A percentile compares a stretch with the other conserved stretches of the same genome.
These are phyloP conservation scores for Hydropsyche tenuis DNA, from an alignment of 1,140 invertebrate genomes.

Conservation along the genomic window DNA sequence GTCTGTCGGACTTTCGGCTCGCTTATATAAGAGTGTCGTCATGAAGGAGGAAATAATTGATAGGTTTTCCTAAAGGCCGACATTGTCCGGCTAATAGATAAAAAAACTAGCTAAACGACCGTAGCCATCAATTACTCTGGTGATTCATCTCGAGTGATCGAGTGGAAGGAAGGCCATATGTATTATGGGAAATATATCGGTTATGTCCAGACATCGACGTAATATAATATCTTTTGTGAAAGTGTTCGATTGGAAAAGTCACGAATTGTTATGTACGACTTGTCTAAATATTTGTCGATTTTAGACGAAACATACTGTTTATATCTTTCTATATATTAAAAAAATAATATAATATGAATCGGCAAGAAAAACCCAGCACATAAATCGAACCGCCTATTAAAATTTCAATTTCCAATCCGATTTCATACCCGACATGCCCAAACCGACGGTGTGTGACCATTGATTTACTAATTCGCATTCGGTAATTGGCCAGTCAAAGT, in stretches of 20 bases:
- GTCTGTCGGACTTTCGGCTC: background rate
- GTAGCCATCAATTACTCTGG: slow-evolving; percentile 28
- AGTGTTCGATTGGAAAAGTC: background rate
- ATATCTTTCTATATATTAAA: too few relatives aligned
- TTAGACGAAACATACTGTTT: too few relatives aligned
- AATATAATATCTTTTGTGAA: background rate
- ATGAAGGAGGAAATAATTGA: slow-evolving; percentile 34
- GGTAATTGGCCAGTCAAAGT: slow-evolving; percentile 28
- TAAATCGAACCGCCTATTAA: too few relatives aligned
- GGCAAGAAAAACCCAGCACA: too few relatives aligned
- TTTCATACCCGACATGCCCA: too few relatives aligned
- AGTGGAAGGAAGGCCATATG: slow-evolving; percentile 28
- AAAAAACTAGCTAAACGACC: slow-evolving; percentile 35
- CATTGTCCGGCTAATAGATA: slow-evolving; percentile 35
- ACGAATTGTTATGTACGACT: too few relatives aligned
- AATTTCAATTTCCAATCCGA: too few relatives aligned
- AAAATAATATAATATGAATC: too few relatives aligned
- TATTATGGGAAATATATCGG: background rate
- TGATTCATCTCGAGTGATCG: slow-evolving; percentile 32
- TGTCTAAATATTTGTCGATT: background rate
- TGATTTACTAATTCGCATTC: slow-evolving; percentile 29
- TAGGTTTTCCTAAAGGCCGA: slow-evolving; percentile 29
- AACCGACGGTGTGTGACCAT: slow-evolving; percentile 4
- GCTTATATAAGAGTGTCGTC: slow-evolving; percentile 26
- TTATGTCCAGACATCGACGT: background rate